A percentile compares a stretch with the other conserved stretches of the same genome.
Evolutionary conservation across 2,888 invertebrate species (phyloP).

Genomic region (Cryptophagus acutangulus): DNA sequence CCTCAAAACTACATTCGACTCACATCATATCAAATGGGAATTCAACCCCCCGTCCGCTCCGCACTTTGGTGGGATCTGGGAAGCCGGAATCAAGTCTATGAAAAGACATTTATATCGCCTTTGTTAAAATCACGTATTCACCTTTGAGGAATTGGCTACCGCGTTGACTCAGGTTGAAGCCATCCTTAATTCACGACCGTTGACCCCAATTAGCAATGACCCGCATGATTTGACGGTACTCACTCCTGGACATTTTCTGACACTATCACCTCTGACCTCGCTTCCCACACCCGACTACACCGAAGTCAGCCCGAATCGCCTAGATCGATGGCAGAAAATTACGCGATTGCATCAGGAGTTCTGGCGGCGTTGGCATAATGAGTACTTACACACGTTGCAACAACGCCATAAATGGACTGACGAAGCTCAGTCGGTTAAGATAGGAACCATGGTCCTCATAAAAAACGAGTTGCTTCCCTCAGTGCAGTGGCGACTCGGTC

Average conservation of each 20-base stretch:
- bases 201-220: constrained; percentile 19
- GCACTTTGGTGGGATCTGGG: constrained; percentile 23
- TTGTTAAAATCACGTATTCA: constrained; percentile 24
- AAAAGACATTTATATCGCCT: constrained; percentile 18
- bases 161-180: constrained; percentile 28
- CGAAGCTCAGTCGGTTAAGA: not conserved
- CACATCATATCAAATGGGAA: constrained; percentile 15
- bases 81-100: constrained; percentile 15
- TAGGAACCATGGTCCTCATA: constrained; percentile 15
- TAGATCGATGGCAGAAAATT: constrained; percentile 16
- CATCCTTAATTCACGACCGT: constrained; percentile 31
- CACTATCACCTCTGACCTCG: constrained; percentile 9
- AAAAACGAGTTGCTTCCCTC: constrained; percentile 17
- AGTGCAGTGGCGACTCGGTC: constrained; percentile 13
- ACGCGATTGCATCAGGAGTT: constrained; percentile 19
- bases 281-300: constrained; percentile 13
- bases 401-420: constrained; percentile 20
- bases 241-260: no score
- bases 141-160: constrained; percentile 30
- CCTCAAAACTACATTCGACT: constrained; percentile 3
- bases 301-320: constrained; percentile 9
- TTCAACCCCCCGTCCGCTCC: constrained; percentile 20
- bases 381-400: constrained; percentile 23
- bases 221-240: no score
- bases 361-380: constrained; percentile 21